Evolutionary conservation across 2,113 vertebrate genomes (phyloP).

Genomic region (Hypomesus transpacificus): DNA sequence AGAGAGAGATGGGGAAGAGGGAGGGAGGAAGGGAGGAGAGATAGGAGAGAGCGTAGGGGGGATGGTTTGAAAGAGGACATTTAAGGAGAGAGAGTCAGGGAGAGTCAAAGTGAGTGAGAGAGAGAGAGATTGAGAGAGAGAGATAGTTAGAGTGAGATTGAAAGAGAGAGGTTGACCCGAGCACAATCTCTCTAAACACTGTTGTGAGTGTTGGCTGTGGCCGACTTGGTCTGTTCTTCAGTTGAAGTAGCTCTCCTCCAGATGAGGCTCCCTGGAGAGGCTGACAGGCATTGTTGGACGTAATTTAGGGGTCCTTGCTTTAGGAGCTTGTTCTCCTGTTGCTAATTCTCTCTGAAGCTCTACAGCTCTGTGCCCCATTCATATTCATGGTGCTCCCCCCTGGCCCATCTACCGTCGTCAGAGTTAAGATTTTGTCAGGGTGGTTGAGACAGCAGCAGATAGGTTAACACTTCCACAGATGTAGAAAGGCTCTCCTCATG

Average conservation of each 20-base stretch:
- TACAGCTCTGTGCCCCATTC: constrained; percentile 11
- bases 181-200: too few species aligned
- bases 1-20: not conserved
- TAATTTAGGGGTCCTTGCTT: constrained; percentile 9
- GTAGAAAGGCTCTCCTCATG: too few species aligned
- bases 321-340: not conserved
- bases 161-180: too few species aligned
- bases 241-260: constrained; percentile 3
- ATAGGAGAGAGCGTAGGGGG: not conserved
- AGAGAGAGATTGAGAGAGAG: too few species aligned
- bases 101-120: too few species aligned
- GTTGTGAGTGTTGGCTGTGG: too few species aligned
- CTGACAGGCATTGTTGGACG: constrained; percentile 1
- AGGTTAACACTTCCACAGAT: too few species aligned
- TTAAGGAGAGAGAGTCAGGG: not conserved
- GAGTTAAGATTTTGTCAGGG: constrained; percentile 22
- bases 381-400: constrained; percentile 11
- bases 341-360: constrained; percentile 4
- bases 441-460: not conserved
- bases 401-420: constrained; percentile 16
- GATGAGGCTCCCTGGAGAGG: constrained; percentile 34
- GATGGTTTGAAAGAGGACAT: not conserved
- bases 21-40: not conserved
- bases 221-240: too few species aligned
- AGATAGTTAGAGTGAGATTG: too few species aligned